These are phyloP conservation scores for Odontocolon sp. DNA, from an alignment of 2,888 invertebrate species.

Conservation along the genomic window DNA sequence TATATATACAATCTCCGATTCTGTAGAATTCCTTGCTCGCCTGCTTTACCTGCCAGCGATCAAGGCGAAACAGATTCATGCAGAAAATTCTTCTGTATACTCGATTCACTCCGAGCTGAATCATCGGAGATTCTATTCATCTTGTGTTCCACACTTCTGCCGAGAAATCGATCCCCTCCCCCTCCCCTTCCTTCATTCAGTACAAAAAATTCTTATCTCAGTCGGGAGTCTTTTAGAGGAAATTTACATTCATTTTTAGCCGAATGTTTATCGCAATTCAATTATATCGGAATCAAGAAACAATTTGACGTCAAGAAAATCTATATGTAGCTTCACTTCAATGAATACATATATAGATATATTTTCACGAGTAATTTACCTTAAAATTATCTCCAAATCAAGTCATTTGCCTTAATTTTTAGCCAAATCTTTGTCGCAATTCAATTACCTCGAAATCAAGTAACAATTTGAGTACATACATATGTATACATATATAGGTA, in stretches of 20 bases:
- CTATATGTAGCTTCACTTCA: not conserved
- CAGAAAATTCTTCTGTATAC: not conserved
- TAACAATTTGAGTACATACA: too few relatives aligned
- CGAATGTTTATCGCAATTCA: too few relatives aligned
- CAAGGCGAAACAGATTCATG: not conserved
- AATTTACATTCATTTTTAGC: too few relatives aligned
- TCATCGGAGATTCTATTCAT: constrained; percentile 34
- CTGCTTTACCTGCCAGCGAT: not conserved
- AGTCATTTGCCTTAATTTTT: too few relatives aligned
- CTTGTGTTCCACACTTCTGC: not conserved
- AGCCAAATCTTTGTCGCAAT: too few relatives aligned
- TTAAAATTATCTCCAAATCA: not conserved
- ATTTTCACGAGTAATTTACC: too few relatives aligned
- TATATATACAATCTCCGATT: not conserved
- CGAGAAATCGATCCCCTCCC: not conserved
- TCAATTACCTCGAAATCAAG: too few relatives aligned
- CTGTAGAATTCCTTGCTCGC: not conserved
- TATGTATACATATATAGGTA: too few relatives aligned
- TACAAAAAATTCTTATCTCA: constrained; percentile 6
- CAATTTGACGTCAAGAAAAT: not conserved
- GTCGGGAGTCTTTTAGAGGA: not conserved
- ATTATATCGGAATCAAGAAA: too few relatives aligned
- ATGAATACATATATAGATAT: too few relatives aligned
- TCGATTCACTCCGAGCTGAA: too few relatives aligned
- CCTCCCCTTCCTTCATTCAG: not conserved